Evolutionary conservation across 1,140 invertebrate species (phyloP), one percentile per base, ranked within the genome.

Genomic region (Radopholus similis): DNA sequence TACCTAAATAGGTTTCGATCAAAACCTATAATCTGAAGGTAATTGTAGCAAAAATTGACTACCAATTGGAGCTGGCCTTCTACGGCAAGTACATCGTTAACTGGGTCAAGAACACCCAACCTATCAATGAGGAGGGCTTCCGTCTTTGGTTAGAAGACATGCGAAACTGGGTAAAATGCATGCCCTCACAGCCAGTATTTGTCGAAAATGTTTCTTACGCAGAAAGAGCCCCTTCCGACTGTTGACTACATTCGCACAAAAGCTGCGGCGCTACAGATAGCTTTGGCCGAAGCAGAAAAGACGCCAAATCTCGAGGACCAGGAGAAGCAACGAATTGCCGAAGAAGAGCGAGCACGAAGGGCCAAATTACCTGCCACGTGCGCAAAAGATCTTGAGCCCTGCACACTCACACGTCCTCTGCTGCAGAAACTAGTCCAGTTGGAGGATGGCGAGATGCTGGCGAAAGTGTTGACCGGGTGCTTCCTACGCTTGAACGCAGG

Each of bases 51-150:
- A 60, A 42, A 47, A 9, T 60, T n/a, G 30, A 60, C 47, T 60
- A 6, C 47, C 38, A 60, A 23, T 26, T 60, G 2, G 58, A 40
- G 40, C 28, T 60, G 4, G 35, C 58, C 2, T 49, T 60, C 18
- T 60, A 60, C 47, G 58, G 58, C 11, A 28, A 49, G 11, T 60
- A 60, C 37, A 40, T 23, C 4, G n/a, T 60, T n/a, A 60, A 60
- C 15, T 60, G 58, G 38, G 44, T 60, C 40, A 35, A 60, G 18
- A 60, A n/a, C 32, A 40, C 44, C 47, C 47, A 42, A 15, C 38
- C 34, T 9, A 26, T 60, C 30, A 60, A 42, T 15, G 58, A 60
- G 18, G 40, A 60, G n/a, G 58, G 58, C 28, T 60, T 60, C 47
- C 34, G 40, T 5, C 40, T 30, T 47, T 60, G 58, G 58, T 32